Evolutionary conservation across 2,797 vertebrate species (phyloP).

Genomic region (Alfaro cultratus): DNA sequence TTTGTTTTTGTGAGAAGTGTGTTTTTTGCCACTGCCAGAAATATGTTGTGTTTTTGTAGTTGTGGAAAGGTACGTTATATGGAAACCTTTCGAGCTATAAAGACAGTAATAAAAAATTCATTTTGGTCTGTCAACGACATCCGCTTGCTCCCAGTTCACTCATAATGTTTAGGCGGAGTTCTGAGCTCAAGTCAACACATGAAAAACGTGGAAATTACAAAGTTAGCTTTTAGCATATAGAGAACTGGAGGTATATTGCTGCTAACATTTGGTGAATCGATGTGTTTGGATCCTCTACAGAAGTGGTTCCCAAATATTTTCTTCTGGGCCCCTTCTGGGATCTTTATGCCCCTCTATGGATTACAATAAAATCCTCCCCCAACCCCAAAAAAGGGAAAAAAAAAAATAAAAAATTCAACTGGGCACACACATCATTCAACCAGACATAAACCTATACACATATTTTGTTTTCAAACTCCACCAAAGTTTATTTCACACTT

Average conservation of each 20-base stretch:
- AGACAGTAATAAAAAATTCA: conserved; percentile 26
- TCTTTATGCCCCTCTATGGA: too few relatives aligned
- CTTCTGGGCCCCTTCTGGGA: too few relatives aligned
- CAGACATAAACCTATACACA: too few relatives aligned
- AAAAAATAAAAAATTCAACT: too few relatives aligned
- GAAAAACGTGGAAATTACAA: neutral
- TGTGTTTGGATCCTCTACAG: neutral
- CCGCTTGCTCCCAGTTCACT: conserved; percentile 6
- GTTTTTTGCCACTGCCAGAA: conserved; percentile 39
- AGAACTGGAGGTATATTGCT: neutral
- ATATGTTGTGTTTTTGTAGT: conserved; percentile 23
- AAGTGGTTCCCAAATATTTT: too few relatives aligned
- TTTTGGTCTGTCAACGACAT: conserved; percentile 16
- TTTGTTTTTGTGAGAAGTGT: conserved; percentile 61
- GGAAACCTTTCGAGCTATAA: conserved; percentile 25
- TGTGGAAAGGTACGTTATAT: conserved; percentile 45
- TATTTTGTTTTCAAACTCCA: too few relatives aligned
- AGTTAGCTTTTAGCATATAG: neutral
- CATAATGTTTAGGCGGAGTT: conserved; percentile 1
- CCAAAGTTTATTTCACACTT: too few relatives aligned
- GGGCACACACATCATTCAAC: too few relatives aligned
- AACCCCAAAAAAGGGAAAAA: too few relatives aligned
- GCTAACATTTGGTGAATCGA: conserved; percentile 3
- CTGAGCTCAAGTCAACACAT: neutral
- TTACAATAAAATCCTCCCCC: too few relatives aligned